Evolutionary conservation across 2,888 invertebrate genomes (phyloP).

Genomic region (Troides oblongomaculatus): DNA sequence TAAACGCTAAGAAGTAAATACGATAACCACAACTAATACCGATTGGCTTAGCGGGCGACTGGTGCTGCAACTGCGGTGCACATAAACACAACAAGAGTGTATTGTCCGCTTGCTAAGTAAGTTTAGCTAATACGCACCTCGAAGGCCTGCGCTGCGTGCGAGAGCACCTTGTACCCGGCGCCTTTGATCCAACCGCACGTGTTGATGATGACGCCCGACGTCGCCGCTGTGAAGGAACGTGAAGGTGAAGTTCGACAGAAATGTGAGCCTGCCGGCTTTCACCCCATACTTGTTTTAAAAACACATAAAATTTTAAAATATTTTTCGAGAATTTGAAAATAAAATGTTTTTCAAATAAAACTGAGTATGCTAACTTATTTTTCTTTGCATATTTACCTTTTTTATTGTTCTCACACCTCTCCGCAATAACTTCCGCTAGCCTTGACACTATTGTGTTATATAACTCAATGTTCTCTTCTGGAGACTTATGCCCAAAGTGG

Average conservation of each 20-base stretch:
- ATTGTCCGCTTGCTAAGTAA: too few species aligned
- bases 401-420: constrained; percentile 91
- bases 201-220: constrained; percentile 96
- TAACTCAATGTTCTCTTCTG: constrained; percentile 87
- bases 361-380: too few species aligned
- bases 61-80: too few species aligned
- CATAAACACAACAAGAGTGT: too few species aligned
- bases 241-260: too few species aligned
- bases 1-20: neutral
- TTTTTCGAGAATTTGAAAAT: too few species aligned
- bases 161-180: constrained; percentile 91
- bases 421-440: constrained; percentile 91
- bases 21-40: too few species aligned
- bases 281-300: too few species aligned
- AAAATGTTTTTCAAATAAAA: too few species aligned
- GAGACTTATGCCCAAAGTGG: constrained; percentile 93
- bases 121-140: constrained; percentile 71
- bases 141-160: constrained; percentile 94
- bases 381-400: constrained; percentile 79
- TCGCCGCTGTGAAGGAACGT: constrained; percentile 79
- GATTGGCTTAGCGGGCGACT: too few species aligned
- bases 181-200: constrained; percentile 99
- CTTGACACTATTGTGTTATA: constrained; percentile 91
- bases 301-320: too few species aligned
- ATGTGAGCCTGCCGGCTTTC: too few species aligned